Evolutionary conservation across 2,797 vertebrate species (phyloP).

Genomic region (Denticeps clupeoides): DNA sequence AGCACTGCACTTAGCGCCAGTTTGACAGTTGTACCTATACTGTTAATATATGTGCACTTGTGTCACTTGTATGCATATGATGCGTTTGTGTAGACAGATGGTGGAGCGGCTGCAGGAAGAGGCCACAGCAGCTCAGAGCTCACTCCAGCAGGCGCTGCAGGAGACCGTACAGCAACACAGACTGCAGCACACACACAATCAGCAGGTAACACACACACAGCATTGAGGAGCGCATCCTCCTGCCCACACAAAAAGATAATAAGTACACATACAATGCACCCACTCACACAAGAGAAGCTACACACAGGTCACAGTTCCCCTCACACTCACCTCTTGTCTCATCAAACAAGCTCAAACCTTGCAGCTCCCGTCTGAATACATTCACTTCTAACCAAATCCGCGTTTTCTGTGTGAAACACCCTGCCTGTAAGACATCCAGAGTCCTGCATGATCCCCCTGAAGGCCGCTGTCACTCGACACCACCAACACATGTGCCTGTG

Average conservation of each 20-base stretch:
- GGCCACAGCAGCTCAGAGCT: conserved; percentile 33
- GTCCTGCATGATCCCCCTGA: too few species aligned
- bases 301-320: conserved; percentile 6
- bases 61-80: conserved; percentile 13
- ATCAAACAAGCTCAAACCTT: conserved; percentile 7
- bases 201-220: conserved; percentile 29
- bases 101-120: conserved; percentile 37
- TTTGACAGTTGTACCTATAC: too few species aligned
- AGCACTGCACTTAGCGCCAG: not conserved
- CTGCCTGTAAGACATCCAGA: too few species aligned
- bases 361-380: too few species aligned
- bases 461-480: too few species aligned
- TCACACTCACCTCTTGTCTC: conserved; percentile 5
- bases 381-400: too few species aligned
- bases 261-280: not conserved
- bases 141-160: conserved; percentile 38
- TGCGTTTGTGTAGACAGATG: conserved; percentile 31
- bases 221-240: conserved; percentile 41
- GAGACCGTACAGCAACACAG: conserved; percentile 16
- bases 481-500: too few species aligned
- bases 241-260: conserved; percentile 15
- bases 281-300: not conserved
- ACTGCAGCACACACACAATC: conserved; percentile 24
- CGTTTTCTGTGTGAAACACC: too few species aligned
- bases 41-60: not conserved